A percentile compares a stretch with the other conserved stretches of the same genome.
These are phyloP conservation scores for Oceanodroma leucorhoa DNA, from an alignment of 2,797 vertebrate species.

Conservation along the genomic window DNA sequence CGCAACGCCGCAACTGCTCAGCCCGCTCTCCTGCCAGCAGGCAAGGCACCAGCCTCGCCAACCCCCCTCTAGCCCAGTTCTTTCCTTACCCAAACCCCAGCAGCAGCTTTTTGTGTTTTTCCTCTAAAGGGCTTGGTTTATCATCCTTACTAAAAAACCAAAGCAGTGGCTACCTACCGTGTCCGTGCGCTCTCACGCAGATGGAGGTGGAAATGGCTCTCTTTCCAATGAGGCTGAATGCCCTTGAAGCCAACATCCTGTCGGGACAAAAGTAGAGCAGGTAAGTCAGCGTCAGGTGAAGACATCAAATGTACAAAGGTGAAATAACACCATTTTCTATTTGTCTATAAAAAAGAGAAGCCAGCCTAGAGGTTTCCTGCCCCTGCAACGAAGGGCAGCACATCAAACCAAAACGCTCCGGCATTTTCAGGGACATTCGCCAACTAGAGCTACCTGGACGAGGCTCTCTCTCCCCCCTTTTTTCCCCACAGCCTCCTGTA, in stretches of 20 bases:
- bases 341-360: rapidly evolving
- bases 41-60: not conserved
- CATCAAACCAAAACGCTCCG: rapidly evolving
- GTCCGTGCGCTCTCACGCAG: constrained; percentile 87
- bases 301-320: rapidly evolving
- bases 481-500: rapidly evolving
- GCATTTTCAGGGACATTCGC: not conserved
- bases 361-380: rapidly evolving
- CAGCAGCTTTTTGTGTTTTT: not conserved
- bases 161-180: constrained; percentile 77
- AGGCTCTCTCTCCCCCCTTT: rapidly evolving
- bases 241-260: constrained; percentile 92
- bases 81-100: not conserved
- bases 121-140: not conserved
- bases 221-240: constrained; percentile 83
- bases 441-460: rapidly evolving
- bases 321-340: rapidly evolving
- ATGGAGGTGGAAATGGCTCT: constrained; percentile 88
- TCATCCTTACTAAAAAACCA: rapidly evolving
- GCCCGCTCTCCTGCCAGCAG: not conserved
- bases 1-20: not conserved
- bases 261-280: not conserved
- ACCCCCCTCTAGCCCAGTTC: rapidly evolving
- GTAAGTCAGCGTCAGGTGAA: not conserved
- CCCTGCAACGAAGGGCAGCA: not conserved